phyloP scores from a whole-genome alignment of 2,888 invertebrate genomes.

The Dasysyrphus tricinctus region DNA sequence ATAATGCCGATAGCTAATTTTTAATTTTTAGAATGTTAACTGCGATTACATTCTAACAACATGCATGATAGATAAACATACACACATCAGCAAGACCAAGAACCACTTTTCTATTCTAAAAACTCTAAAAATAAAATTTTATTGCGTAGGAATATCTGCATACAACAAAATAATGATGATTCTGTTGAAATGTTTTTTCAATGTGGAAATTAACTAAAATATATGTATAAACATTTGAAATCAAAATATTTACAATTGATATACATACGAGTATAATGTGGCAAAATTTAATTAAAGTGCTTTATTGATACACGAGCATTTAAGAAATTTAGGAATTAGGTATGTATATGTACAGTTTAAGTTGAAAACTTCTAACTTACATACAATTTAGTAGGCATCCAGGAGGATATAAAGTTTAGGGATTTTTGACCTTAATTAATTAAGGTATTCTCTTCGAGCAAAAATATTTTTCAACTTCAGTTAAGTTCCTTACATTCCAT shows the following conservation, averaged over 20 bases:
- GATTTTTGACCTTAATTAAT: background rate
- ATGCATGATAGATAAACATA: too few species aligned
- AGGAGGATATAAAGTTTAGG: background rate
- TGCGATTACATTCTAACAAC: background rate
- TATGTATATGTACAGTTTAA: background rate
- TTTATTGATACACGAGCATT: background rate
- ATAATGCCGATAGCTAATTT: background rate
- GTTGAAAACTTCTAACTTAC: background rate
- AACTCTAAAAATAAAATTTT: background rate
- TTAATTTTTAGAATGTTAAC: background rate
- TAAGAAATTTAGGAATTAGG: background rate
- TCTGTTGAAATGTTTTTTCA: constrained; percentile 25
- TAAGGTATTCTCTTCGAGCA: background rate
- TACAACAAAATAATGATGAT: constrained; percentile 7
- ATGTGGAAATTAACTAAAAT: background rate
- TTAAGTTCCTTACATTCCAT: background rate
- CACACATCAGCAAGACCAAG: too few species aligned
- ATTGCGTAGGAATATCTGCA: background rate
- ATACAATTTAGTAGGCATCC: background rate
- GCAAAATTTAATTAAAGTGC: background rate
- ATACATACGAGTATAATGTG: too few species aligned
- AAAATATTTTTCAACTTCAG: background rate
- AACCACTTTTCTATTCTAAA: background rate
- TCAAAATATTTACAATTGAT: constrained; percentile 11
- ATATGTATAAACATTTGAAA: background rate